A percentile compares a stretch with the other conserved stretches of the same genome.
Conservation (phyloP, 2,888 invertebrate species). For the Rapana venosa region DNA sequence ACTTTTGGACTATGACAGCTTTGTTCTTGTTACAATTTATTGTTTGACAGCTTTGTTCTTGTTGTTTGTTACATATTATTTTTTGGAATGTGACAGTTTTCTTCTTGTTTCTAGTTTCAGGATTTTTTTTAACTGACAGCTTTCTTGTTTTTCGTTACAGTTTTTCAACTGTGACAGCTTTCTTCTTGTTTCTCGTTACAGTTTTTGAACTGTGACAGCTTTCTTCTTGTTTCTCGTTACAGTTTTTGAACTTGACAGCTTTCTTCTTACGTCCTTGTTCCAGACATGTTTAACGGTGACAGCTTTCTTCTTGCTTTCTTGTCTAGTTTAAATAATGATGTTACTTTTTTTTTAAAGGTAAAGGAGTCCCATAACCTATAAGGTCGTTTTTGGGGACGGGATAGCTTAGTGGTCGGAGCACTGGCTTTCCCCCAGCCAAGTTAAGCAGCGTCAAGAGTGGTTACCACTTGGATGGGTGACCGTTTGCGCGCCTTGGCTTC, state of each 20-base stretch:
- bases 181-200: not conserved
- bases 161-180: not conserved
- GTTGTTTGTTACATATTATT: not conserved
- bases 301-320: not conserved
- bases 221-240: not conserved
- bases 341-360: too few species aligned
- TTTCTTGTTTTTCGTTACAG: not conserved
- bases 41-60: not conserved
- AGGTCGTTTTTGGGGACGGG: too few species aligned
- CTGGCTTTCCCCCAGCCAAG: too few species aligned
- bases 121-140: too few species aligned
- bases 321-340: too few species aligned
- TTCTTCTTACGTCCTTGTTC: not conserved
- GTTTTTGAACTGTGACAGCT: not conserved
- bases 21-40: not conserved
- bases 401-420: too few species aligned
- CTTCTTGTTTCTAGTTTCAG: not conserved
- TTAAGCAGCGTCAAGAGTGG: too few species aligned
- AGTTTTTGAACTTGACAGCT: not conserved
- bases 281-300: too few species aligned
- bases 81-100: not conserved
- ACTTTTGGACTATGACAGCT: not conserved
- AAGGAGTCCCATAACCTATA: too few species aligned
- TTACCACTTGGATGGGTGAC: too few species aligned
- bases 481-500: too few species aligned